Conservation (phyloP, 2,113 vertebrate species). For the Triplophysa siluroides region DNA sequence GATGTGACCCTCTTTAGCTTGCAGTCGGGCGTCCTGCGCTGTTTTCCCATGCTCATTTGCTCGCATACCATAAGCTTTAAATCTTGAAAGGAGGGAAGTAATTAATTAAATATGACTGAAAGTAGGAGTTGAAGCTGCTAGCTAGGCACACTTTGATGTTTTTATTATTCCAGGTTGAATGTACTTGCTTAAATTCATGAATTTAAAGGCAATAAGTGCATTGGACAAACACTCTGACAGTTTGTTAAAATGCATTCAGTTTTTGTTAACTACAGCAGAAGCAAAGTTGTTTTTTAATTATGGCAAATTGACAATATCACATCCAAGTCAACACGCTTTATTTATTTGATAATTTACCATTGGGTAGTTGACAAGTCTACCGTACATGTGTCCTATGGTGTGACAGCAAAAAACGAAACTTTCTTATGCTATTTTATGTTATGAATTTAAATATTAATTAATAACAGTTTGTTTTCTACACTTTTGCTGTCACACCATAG, state of each 20-base stretch:
- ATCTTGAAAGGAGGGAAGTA: constrained; percentile 30
- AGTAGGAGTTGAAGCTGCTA: not conserved
- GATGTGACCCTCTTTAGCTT: not conserved
- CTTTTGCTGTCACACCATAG: too few relatives aligned
- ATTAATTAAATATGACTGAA: constrained; percentile 33
- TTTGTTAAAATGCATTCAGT: not conserved
- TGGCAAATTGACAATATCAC: not conserved
- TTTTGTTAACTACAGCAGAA: not conserved
- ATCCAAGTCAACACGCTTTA: not conserved
- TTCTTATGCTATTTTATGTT: too few relatives aligned
- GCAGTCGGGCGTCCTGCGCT: not conserved
- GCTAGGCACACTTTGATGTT: not conserved
- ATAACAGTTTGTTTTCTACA: too few relatives aligned
- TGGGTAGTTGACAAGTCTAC: too few relatives aligned
- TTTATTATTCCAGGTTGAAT: not conserved
- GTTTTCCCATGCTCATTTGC: constrained; percentile 34
- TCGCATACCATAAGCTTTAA: constrained; percentile 36
- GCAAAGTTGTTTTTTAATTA: not conserved
- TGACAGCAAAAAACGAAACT: too few relatives aligned
- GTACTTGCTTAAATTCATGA: not conserved
- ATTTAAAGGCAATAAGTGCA: not conserved
- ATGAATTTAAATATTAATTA: too few relatives aligned
- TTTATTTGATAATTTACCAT: not conserved
- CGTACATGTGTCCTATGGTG: too few relatives aligned
- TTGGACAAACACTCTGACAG: not conserved